Conservation (phyloP, 1,140 invertebrate species). For the Macrobrachium rosenbergii region DNA sequence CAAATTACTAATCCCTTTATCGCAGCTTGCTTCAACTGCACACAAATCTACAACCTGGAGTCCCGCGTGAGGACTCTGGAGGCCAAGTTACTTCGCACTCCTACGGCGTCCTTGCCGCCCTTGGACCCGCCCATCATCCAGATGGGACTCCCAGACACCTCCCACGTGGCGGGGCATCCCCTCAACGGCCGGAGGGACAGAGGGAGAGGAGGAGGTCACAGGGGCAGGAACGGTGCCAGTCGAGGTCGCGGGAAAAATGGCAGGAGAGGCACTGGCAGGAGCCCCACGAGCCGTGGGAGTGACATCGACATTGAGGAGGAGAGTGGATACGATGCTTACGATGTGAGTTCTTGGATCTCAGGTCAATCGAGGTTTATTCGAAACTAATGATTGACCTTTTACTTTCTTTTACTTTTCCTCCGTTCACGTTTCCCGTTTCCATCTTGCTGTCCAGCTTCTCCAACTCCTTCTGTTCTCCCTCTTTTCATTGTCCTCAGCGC, state of each 20-base stretch:
- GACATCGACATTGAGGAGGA: conserved; percentile 41
- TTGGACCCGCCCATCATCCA: conserved; percentile 45
- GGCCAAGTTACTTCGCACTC: conserved; percentile 54
- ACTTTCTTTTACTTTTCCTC: no score
- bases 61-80: conserved; percentile 61
- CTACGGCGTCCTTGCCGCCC: conserved; percentile 18
- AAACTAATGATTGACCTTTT: no score
- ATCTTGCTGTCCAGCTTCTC: no score
- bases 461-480: no score
- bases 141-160: conserved; percentile 63
- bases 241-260: conserved; percentile 9
- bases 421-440: no score
- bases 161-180: conserved; percentile 60
- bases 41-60: conserved; percentile 50
- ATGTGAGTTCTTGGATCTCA: conserved; percentile 3
- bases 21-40: conserved; percentile 65
- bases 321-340: conserved; percentile 21
- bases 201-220: conserved; percentile 10
- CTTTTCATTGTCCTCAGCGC: no score
- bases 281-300: not conserved
- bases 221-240: conserved; percentile 19
- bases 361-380: not conserved
- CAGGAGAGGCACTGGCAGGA: not conserved
- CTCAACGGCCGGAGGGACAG: conserved; percentile 46
- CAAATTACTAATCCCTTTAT: not conserved